Conservation (phyloP, 2,113 vertebrate genomes). For the Ciconia stormi region DNA sequence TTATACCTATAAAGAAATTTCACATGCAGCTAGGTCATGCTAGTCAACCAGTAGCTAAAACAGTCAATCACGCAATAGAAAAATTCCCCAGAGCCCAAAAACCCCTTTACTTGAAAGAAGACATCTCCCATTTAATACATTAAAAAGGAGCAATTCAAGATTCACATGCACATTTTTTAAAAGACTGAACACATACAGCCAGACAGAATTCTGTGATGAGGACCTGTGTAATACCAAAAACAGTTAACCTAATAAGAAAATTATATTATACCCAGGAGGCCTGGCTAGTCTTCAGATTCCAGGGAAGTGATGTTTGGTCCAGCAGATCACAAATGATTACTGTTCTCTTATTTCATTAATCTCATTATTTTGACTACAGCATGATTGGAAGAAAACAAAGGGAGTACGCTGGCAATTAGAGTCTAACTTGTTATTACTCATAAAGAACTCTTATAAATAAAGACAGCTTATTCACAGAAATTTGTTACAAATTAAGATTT, state of each 20-base stretch:
- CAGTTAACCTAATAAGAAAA: background rate
- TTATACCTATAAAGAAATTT: background rate
- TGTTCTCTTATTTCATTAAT: slow-evolving; percentile 16
- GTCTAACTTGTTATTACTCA: background rate
- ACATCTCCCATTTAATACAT: background rate
- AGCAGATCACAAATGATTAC: slow-evolving; percentile 17
- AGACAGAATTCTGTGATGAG: background rate
- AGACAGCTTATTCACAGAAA: background rate
- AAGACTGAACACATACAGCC: background rate
- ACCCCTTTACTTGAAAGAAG: background rate
- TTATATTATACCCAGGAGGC: background rate
- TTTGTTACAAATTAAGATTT: background rate
- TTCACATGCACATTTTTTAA: background rate
- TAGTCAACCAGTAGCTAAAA: background rate
- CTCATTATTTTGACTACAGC: slow-evolving; percentile 23
- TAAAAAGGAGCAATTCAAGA: background rate
- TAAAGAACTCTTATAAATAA: background rate
- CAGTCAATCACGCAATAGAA: background rate
- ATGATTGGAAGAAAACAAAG: background rate
- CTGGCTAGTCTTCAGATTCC: slow-evolving; percentile 20
- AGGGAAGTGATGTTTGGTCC: background rate
- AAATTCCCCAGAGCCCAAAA: background rate
- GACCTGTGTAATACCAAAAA: background rate
- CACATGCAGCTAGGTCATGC: background rate
- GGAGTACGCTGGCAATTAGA: background rate